Evolutionary conservation across 2,888 invertebrate species (phyloP).

Genomic region (Chironomus tentans): DNA sequence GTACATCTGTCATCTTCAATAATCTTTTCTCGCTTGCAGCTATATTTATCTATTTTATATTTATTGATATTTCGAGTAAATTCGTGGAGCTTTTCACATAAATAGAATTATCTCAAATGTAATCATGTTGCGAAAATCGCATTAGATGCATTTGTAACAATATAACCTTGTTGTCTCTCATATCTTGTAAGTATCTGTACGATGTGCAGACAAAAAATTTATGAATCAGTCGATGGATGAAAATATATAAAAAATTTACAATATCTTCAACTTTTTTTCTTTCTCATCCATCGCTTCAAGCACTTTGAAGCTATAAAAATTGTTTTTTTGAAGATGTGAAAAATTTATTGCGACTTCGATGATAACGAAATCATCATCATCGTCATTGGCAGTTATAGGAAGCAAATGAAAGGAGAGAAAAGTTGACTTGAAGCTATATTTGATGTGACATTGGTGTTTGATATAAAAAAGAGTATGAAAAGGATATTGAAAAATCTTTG

Average conservation of each 20-base stretch:
- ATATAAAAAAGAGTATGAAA: background rate
- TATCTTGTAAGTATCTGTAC: background rate
- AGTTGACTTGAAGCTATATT: background rate
- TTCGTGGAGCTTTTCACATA: background rate
- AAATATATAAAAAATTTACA: background rate
- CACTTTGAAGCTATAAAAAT: background rate
- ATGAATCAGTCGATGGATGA: background rate
- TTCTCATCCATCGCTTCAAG: background rate
- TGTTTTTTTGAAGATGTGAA: background rate
- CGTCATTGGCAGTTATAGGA: background rate
- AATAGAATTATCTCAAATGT: background rate
- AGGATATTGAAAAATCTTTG: background rate
- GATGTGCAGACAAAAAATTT: background rate
- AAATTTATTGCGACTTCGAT: slow-evolving; percentile 1
- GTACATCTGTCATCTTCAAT: no score
- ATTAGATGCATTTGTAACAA: background rate
- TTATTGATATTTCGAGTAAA: background rate
- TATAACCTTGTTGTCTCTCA: background rate
- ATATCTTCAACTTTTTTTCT: no score
- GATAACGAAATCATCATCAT: slow-evolving; percentile 4
- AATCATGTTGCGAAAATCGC: background rate
- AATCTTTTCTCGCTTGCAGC: no score
- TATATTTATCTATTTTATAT: no score
- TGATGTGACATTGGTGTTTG: background rate
- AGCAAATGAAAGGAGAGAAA: background rate